Conservation (phyloP, 2,888 invertebrate species). For the Xylota segnis region DNA sequence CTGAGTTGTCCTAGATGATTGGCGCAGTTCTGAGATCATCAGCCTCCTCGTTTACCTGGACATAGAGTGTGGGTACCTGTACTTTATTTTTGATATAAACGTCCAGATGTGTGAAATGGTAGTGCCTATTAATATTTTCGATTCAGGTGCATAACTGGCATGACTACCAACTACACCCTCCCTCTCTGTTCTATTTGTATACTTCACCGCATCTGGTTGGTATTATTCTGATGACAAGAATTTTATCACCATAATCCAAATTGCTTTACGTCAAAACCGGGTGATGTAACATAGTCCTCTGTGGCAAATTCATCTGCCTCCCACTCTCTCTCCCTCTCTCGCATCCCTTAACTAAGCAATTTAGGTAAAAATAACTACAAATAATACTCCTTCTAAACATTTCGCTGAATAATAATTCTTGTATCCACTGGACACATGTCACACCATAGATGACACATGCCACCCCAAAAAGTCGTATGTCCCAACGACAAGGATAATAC, state of each 20-base stretch:
- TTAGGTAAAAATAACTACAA: constrained; percentile 28
- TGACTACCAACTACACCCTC: no score
- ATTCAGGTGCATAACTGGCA: no score
- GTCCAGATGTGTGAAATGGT: no score
- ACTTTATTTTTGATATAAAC: no score
- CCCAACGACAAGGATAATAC: constrained; percentile 23
- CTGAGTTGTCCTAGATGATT: no score
- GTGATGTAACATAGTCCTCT: constrained; percentile 27
- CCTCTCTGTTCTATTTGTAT: no score
- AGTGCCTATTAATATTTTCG: no score
- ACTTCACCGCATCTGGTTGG: constrained; percentile 14
- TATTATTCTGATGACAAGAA: constrained; percentile 24
- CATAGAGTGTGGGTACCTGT: no score
- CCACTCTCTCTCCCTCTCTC: not conserved
- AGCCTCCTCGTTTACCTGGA: no score
- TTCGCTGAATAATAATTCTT: constrained; percentile 62
- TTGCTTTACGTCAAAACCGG: constrained; percentile 39
- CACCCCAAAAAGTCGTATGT: constrained; percentile 22
- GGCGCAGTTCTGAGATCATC: no score
- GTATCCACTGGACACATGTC: constrained; percentile 64
- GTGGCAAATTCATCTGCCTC: constrained; percentile 1
- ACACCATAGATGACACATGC: constrained; percentile 45
- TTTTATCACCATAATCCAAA: constrained; percentile 61
- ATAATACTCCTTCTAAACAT: constrained; percentile 2
- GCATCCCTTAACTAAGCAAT: not conserved